A percentile compares a stretch with the other conserved stretches of the same genome.
Conservation (phyloP, 2,888 invertebrate species). For the Drosophila hamatofila region DNA sequence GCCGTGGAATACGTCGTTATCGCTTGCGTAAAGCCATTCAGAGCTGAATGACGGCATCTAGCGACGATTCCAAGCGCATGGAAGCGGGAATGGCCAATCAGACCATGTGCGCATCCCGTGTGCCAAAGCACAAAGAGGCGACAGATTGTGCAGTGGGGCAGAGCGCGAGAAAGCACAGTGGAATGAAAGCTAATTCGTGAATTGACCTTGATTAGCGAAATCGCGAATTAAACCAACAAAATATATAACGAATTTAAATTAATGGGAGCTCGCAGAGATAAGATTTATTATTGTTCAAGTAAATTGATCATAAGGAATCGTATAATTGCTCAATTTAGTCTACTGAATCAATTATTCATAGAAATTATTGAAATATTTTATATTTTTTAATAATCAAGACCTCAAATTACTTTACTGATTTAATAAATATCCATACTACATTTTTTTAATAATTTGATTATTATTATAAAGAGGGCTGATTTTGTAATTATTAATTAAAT, state of each 20-base stretch:
- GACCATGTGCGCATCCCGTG: conserved; percentile 37
- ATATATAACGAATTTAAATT: neutral
- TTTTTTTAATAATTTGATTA: too few species aligned
- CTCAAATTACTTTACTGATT: neutral
- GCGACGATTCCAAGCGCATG: conserved; percentile 26
- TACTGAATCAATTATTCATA: too few species aligned
- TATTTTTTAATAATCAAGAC: neutral
- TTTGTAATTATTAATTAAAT: too few species aligned
- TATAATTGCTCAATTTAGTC: neutral
- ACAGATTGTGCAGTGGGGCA: neutral
- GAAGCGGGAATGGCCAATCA: conserved; percentile 30
- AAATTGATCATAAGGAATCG: neutral
- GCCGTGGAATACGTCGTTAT: conserved; percentile 37
- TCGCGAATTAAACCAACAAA: neutral
- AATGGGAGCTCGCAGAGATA: neutral
- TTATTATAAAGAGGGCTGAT: too few species aligned
- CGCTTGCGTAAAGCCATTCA: conserved; percentile 26
- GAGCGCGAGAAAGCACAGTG: conserved; percentile 8
- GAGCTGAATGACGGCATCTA: conserved; percentile 24
- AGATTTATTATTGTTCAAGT: neutral
- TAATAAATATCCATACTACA: too few species aligned
- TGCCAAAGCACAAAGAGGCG: neutral
- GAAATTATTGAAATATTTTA: neutral
- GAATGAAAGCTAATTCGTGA: conserved; percentile 13
- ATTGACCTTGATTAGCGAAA: neutral